Evolutionary conservation across 2,113 vertebrate species (phyloP).

Genomic region (Anguilla japonica): DNA sequence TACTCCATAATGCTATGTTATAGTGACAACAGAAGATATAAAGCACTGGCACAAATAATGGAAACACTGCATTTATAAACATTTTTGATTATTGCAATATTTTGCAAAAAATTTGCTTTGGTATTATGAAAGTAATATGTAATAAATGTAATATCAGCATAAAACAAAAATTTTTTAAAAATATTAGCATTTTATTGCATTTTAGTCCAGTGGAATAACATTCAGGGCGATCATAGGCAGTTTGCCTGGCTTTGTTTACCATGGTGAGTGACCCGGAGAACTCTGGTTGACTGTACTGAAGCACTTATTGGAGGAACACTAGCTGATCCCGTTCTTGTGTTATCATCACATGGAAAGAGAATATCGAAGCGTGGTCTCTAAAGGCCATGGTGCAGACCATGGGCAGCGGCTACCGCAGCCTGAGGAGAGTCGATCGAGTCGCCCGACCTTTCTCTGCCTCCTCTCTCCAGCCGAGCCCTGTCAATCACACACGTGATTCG

Average conservation of each 20-base stretch:
- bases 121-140: too few relatives aligned
- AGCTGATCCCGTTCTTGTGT: not conserved
- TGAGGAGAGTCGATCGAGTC: not conserved
- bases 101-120: too few relatives aligned
- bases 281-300: not conserved
- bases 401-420: not conserved
- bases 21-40: too few relatives aligned
- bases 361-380: not conserved
- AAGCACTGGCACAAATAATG: too few relatives aligned
- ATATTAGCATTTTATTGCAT: too few relatives aligned
- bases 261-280: not conserved
- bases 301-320: not conserved
- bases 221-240: not conserved
- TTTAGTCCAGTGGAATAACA: not conserved
- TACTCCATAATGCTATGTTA: too few relatives aligned
- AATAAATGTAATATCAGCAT: too few relatives aligned
- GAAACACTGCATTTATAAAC: too few relatives aligned
- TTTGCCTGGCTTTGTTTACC: not conserved
- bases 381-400: not conserved
- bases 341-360: not conserved
- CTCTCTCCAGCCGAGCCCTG: not conserved
- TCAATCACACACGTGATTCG: not conserved
- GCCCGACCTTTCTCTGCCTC: not conserved
- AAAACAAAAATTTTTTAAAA: too few relatives aligned
- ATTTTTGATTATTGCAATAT: too few relatives aligned